Evolutionary conservation across 2,797 vertebrate species (phyloP).

Genomic region (Spheniscus humboldti): DNA sequence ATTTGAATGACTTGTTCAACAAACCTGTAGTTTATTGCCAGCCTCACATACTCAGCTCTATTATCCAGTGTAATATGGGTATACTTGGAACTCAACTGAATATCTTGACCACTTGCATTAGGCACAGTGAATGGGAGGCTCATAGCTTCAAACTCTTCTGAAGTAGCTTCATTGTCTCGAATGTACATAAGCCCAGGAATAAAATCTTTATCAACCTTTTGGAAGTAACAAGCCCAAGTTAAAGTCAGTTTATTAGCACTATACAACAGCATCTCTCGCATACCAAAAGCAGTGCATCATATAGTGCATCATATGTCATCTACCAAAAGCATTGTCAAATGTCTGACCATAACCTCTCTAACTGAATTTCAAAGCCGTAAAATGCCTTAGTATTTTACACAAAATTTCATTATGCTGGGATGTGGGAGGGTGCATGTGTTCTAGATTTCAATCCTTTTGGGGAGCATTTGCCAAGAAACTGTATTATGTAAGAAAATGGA

Average conservation of each 20-base stretch:
- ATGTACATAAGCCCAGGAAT: conserved; percentile 99
- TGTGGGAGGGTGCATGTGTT: neutral
- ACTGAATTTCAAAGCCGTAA: neutral
- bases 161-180: conserved; percentile 94
- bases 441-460: neutral
- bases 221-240: neutral
- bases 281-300: neutral
- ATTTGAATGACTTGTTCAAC: neutral
- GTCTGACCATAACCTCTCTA: neutral
- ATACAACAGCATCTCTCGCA: neutral
- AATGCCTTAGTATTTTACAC: neutral
- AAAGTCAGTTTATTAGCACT: neutral
- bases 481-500: neutral
- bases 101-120: conserved; percentile 95
- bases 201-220: conserved; percentile 98
- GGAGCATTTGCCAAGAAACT: neutral
- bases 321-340: neutral
- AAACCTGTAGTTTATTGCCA: conserved; percentile 97
- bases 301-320: neutral
- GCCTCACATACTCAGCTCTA: conserved; percentile 91
- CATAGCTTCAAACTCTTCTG: conserved; percentile 97
- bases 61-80: conserved; percentile 95
- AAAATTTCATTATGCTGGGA: neutral
- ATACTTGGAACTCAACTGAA: conserved; percentile 95
- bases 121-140: conserved; percentile 96